A percentile compares a stretch with the other conserved stretches of the same genome.
Evolutionary conservation across 1,140 invertebrate species (phyloP).

Genomic region (Drosophila bipectinata): DNA sequence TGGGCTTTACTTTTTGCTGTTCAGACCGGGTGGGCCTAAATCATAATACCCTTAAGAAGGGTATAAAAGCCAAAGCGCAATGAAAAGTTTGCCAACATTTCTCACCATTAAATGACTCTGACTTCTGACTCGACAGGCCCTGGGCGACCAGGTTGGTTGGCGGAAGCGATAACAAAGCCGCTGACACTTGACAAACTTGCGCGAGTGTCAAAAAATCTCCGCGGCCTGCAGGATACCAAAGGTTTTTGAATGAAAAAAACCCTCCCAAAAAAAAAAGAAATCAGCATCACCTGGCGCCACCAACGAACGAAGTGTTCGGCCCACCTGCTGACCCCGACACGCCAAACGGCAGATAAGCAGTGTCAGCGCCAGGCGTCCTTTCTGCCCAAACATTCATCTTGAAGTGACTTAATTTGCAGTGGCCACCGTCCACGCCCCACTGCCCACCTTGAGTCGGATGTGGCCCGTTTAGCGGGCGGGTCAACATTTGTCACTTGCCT

Average conservation of each 20-base stretch:
- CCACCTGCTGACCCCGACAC: slow-evolving; percentile 41
- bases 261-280: slow-evolving; percentile 11
- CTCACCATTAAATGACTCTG: slow-evolving; percentile 64
- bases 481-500: slow-evolving; percentile 59
- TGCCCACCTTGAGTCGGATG: slow-evolving; percentile 15
- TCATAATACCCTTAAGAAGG: slow-evolving; percentile 35
- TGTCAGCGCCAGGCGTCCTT: slow-evolving; percentile 34
- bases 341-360: slow-evolving; percentile 54
- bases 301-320: slow-evolving; percentile 39
- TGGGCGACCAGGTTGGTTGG: slow-evolving; percentile 56
- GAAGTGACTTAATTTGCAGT: slow-evolving; percentile 69
- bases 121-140: slow-evolving; percentile 37
- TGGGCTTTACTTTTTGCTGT: slow-evolving; percentile 5
- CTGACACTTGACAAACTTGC: slow-evolving; percentile 82
- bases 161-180: slow-evolving; percentile 82
- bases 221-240: slow-evolving; percentile 3
- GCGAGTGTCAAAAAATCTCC: slow-evolving; percentile 51
- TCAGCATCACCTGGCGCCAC: slow-evolving; percentile 37
- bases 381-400: slow-evolving; percentile 47
- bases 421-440: not conserved
- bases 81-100: slow-evolving; percentile 75
- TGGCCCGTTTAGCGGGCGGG: slow-evolving; percentile 25
- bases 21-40: not conserved
- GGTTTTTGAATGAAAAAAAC: not conserved
- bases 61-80: slow-evolving; percentile 36